Base-by-base conservation (phyloP, 1,140 invertebrate species). In the Wiebesia pumilae region DNA sequence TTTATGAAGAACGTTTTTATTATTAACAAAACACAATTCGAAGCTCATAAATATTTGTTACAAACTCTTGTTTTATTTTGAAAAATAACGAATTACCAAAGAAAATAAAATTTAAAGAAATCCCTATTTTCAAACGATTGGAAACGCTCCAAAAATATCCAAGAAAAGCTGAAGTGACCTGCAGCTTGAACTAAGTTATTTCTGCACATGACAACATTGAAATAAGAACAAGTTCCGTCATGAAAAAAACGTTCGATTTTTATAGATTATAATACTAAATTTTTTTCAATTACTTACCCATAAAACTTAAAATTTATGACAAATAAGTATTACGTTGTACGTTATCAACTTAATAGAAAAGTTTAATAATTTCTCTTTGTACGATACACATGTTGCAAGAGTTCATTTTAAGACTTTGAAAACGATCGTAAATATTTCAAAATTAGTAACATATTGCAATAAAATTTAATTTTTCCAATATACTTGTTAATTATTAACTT, bases 101-200 rank as follows among this genome's bases (percentile, higher is more conserved):
- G 38, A 75, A 75, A 75, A 75, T 75, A 43, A 75, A 43, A 43
- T 75, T 75, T 27, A 75, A 75, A 75, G 27, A 75, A 43, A 75
- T 43, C 12, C 38, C 38, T 75, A 12, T 43, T 75, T 75, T 75
- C 69, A 75, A 75, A 75, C 24, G 35, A 75, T 75, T 75, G 71
- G 71, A 75, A 75, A 75, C 24, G 24, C 3, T 75, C 71, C 71
- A 75, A 75, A 75, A 75, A 75, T 43, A 43, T 75, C 27, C 27
- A 10, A 75, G 71, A 75, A 75, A 75, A 75, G 38, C 9, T 3
- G 40, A 75, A n/a, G 27, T 43, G 71, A 75, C 40, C 40, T 43
- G 71, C 71, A 43, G 38, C 71, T 75, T 75, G 71, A 75, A 75
- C 71, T 75, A 75, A 75, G 71, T 75, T 75, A 75, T 75, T 75